phyloP scores from a whole-genome alignment of 2,888 invertebrate genomes.

The Lithosia quadra region DNA sequence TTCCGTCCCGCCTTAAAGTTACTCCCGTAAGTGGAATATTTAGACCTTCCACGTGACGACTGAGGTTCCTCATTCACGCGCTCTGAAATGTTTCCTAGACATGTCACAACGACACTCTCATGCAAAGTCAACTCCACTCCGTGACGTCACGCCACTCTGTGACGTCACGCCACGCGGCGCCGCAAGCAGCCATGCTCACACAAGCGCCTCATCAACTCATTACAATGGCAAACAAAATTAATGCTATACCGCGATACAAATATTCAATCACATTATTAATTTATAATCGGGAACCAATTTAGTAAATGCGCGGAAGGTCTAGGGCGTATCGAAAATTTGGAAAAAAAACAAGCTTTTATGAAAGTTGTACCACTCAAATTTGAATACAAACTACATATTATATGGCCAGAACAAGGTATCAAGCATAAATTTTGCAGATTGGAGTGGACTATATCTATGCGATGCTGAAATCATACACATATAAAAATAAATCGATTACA shows the following conservation, averaged over 20 bases:
- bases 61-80: constrained; percentile 92
- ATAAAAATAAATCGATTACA: constrained; percentile 68
- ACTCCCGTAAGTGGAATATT: constrained; percentile 93
- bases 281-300: constrained; percentile 71
- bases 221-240: constrained; percentile 74
- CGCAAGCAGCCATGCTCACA: constrained; percentile 68
- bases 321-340: constrained; percentile 71
- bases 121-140: constrained; percentile 62
- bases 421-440: constrained; percentile 75
- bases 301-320: constrained; percentile 82
- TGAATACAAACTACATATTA: constrained; percentile 71
- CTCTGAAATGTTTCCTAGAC: constrained; percentile 91
- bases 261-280: constrained; percentile 58
- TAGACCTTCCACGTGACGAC: constrained; percentile 94
- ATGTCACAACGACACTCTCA: constrained; percentile 75
- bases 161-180: constrained; percentile 26
- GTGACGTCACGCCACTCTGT: constrained; percentile 33
- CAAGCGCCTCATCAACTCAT: constrained; percentile 60
- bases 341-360: constrained; percentile 64
- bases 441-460: constrained; percentile 76
- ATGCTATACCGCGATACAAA: constrained; percentile 62
- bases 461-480: constrained; percentile 80
- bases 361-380: constrained; percentile 64
- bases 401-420: constrained; percentile 70
- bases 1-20: constrained; percentile 96